Percentiles rank a stretch among this genome's conserved stretches.
phyloP scores from a whole-genome alignment of 37 sponge, comb jelly and placozoan species.

The Haliclona indistincta region DNA sequence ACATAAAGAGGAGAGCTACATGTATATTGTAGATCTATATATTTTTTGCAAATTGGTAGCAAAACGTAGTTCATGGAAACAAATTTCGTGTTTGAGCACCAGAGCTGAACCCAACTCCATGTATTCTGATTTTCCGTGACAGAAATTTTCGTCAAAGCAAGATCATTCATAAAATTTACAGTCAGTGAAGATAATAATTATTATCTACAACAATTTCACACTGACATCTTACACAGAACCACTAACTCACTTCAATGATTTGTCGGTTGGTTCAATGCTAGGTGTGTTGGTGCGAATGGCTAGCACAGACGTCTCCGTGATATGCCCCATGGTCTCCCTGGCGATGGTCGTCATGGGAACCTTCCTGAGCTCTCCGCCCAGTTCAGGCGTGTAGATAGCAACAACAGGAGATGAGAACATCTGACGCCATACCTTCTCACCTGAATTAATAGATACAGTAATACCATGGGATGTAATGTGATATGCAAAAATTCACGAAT shows the following conservation, averaged over 20 bases:
- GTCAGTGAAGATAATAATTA: neutral
- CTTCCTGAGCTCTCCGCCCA: conserved; percentile 42
- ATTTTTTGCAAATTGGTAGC: no score
- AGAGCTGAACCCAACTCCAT: no score
- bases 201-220: neutral
- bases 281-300: conserved; percentile 39
- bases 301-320: conserved; percentile 58
- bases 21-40: no score
- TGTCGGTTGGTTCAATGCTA: conserved; percentile 51
- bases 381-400: conserved; percentile 45
- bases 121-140: no score
- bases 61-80: no score
- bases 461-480: neutral
- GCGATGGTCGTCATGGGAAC: conserved; percentile 61
- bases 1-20: no score
- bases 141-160: no score
- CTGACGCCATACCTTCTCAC: conserved; percentile 56
- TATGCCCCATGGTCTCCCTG: conserved; percentile 36
- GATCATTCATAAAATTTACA: no score
- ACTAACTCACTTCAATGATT: conserved; percentile 49
- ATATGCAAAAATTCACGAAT: neutral
- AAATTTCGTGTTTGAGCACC: no score
- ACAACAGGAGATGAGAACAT: conserved; percentile 72
- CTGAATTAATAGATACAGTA: conserved; percentile 10
- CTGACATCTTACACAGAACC: neutral